Evolutionary conservation across 1,140 invertebrate species (phyloP), one percentile per base, ranked within the genome.

Genomic region (Aphidius gifuensis): DNA sequence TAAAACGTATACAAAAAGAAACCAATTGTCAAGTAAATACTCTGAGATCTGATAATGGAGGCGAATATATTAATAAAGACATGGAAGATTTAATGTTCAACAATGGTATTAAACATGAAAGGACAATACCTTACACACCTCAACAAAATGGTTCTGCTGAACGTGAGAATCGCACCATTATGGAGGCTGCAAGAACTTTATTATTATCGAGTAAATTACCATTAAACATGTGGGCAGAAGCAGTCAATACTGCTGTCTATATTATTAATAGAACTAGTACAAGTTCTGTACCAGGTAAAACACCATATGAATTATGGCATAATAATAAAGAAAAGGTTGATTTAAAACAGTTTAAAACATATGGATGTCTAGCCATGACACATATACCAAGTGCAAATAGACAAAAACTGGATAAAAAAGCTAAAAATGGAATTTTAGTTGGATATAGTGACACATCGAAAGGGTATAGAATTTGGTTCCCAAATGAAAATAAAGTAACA

Each of bases 21-120:
- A 66, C 64, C 5, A 57, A 57, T 9, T 69, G 64, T 54, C 60
- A 38, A 46, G 51, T 69, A 5, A 69, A 66, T 48, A 64, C 38
- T n/a, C 42, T 69, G 44, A 64, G 62, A 62, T 71, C 66, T 54
- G 69, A 69, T 58, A 68, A 66, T 45, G 69, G 68, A 9, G 46
- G 7, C 40, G 68, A 69, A 39, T 69, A 68, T 63, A 44, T 67
- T 21, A 71, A 69, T 61, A 39, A 39, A 49, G 49, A 67, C 5
- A 42, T 69, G 6, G 43, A 61, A 49, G 21, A 59, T 9, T 65
- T 71, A 46, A 53, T 50, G 2, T 65, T 32, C 6, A 44, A 66
- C 47, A 68, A 68, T n/a, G 68, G 66, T 7, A 68, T 69, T 54
- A 7, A 9, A 9, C 54, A 67, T 32, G 53, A 59, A 38, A 44